Conservation (phyloP, 2,113 vertebrate species). For the Melanotaenia duboulayi region DNA sequence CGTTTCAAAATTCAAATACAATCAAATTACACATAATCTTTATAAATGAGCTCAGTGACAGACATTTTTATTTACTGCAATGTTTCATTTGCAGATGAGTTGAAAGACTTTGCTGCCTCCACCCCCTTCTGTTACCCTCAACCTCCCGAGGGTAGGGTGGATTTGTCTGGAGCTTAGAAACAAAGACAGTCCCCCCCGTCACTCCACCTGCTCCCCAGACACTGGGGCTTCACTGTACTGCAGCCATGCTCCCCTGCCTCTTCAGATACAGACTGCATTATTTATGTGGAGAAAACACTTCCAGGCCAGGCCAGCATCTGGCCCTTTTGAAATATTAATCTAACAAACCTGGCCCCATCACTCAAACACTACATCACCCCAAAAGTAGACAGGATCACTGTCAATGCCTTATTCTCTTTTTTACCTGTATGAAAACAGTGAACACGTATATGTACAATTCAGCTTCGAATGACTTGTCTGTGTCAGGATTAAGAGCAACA, state of each 20-base stretch:
- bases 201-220: slow-evolving; percentile 66
- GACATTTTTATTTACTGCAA: slow-evolving; percentile 20
- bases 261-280: slow-evolving; percentile 77
- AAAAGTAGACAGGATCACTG: slow-evolving; percentile 30
- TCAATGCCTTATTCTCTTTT: slow-evolving; percentile 13
- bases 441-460: not conserved
- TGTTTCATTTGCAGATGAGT: slow-evolving; percentile 38
- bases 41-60: slow-evolving; percentile 17
- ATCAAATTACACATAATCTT: not conserved
- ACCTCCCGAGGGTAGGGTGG: slow-evolving; percentile 36
- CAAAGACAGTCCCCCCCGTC: slow-evolving; percentile 44
- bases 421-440: not conserved
- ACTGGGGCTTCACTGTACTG: slow-evolving; percentile 55
- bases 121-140: slow-evolving; percentile 39
- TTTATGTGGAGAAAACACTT: slow-evolving; percentile 82
- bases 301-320: slow-evolving; percentile 82
- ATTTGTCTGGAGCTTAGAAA: slow-evolving; percentile 65
- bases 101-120: slow-evolving; percentile 19
- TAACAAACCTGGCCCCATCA: slow-evolving; percentile 60
- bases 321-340: slow-evolving; percentile 83
- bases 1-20: not conserved
- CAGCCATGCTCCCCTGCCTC: slow-evolving; percentile 64
- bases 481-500: slow-evolving; percentile 25
- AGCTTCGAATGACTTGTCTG: not conserved
- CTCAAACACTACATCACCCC: slow-evolving; percentile 63